Conservation (phyloP, 2,113 vertebrate genomes). For the Larimichthys polyactis region DNA sequence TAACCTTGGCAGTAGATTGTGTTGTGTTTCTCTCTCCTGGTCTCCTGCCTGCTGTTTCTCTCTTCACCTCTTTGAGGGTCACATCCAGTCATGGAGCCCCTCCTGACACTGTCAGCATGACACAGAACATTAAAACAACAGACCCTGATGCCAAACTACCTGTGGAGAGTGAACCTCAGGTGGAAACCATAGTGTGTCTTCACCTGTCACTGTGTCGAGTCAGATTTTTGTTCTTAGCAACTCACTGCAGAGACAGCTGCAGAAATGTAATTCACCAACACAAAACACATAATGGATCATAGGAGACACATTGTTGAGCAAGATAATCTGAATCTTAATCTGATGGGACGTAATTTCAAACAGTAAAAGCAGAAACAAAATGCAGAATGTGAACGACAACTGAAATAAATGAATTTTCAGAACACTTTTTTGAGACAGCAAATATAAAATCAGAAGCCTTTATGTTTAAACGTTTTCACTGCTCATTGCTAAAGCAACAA, state of each 20-base stretch:
- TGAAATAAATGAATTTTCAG: constrained; percentile 6
- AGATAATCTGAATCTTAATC: background rate
- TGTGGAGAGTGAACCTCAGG: too few species aligned
- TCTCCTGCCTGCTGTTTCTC: constrained; percentile 38
- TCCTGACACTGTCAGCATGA: too few species aligned
- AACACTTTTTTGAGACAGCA: background rate
- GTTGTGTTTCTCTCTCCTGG: constrained; percentile 16
- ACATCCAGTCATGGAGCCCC: constrained; percentile 35
- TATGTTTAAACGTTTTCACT: constrained; percentile 22
- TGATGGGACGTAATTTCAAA: background rate
- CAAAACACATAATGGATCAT: background rate
- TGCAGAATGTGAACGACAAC: background rate
- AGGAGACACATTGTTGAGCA: background rate
- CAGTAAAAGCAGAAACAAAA: background rate
- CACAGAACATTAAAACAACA: too few species aligned
- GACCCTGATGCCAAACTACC: too few species aligned
- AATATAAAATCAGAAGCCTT: constrained; percentile 17
- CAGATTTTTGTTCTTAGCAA: too few species aligned
- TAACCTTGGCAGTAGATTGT: constrained; percentile 37
- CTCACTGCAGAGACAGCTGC: too few species aligned
- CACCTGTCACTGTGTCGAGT: too few species aligned
- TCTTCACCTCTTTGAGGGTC: constrained; percentile 51
- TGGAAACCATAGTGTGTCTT: too few species aligned
- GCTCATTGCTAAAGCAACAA: too few species aligned
- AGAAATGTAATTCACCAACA: too few species aligned